Base-by-base conservation (phyloP, 2,113 vertebrate species). In the Nothoprocta perdicaria region DNA sequence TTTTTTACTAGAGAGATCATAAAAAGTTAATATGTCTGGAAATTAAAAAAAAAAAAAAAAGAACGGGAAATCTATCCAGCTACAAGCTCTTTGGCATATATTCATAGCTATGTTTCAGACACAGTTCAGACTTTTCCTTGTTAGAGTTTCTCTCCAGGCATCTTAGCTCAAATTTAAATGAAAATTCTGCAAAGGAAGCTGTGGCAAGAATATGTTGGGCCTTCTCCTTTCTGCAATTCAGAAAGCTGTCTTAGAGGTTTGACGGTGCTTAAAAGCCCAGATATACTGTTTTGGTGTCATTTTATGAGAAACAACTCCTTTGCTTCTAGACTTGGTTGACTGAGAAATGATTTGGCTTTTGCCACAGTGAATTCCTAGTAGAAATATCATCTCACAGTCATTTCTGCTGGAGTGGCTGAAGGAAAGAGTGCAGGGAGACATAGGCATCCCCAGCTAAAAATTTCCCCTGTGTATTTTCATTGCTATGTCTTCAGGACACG, bases 1-100 rank as follows among this genome's bases (percentile, higher is more conserved):
- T 94, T 97, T 88, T 93, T 78, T 35, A 79, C 46, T 88, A 85
- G 86, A 90, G 16, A 55, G 40, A 67, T 74, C 45, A 92, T 80
- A 88, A 83, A 90, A 93, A 69, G 27, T 84, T 77, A 78, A 83
- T 45, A 10, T 53, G 19, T 57, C 67, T 75, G 65, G 86, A 29
- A 82, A 84, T 55, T 81, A 33, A 40, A 72, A 82, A 85, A 43
- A 27, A 86, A 73, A 43, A 88, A 84, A 66, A 86, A 73, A 43
- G 86, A 84, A 66, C 66, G 43, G 86, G 81, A 66, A 90, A 71
- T 50, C 9, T 76, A 45, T 82, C 43, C 16, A 84, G 27, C 16
- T 79, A 46, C 53, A 76, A 74, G 24, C 26, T 91, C 52, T 83
- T 66, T 57, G 67, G 45, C 27, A 8, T 50, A 60, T 45, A 78